These are phyloP conservation scores for Premnoplex brunnescens DNA, from an alignment of 2,797 vertebrate species.

Conservation along the genomic window DNA sequence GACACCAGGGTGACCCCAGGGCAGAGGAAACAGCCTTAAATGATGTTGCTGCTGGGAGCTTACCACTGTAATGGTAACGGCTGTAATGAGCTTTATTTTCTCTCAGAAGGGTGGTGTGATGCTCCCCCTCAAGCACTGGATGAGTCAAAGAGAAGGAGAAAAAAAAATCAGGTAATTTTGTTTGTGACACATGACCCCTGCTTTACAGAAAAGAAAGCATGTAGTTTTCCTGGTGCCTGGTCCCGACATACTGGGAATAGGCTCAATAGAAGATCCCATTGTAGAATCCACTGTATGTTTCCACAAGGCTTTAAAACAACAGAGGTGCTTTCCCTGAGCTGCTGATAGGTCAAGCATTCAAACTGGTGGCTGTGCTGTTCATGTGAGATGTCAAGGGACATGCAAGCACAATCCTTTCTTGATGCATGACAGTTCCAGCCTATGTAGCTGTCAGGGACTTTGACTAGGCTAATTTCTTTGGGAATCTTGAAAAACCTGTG, in stretches of 20 bases:
- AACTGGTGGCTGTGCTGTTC: neutral
- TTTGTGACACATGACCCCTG: neutral
- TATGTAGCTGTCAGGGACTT: neutral
- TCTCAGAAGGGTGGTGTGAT: neutral
- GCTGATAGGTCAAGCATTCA: neutral
- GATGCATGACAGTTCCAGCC: neutral
- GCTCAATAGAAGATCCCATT: neutral
- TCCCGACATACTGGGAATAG: neutral
- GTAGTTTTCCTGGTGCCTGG: neutral
- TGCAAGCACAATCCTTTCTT: neutral
- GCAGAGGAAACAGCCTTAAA: neutral
- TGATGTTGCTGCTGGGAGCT: neutral
- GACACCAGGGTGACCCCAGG: neutral
- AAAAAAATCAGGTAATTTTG: neutral
- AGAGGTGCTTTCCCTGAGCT: neutral
- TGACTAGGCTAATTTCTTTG: neutral
- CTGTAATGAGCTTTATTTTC: neutral
- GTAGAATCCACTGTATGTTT: neutral
- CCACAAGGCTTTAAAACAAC: neutral
- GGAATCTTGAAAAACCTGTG: neutral
- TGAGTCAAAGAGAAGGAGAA: neutral
- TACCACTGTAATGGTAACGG: neutral
- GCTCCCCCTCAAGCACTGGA: neutral
- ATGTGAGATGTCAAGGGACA: neutral
- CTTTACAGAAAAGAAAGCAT: neutral